Percentiles rank a stretch among this genome's conserved stretches.
Conservation (phyloP, 2,888 invertebrate genomes). For the Calameuta pallipes region DNA sequence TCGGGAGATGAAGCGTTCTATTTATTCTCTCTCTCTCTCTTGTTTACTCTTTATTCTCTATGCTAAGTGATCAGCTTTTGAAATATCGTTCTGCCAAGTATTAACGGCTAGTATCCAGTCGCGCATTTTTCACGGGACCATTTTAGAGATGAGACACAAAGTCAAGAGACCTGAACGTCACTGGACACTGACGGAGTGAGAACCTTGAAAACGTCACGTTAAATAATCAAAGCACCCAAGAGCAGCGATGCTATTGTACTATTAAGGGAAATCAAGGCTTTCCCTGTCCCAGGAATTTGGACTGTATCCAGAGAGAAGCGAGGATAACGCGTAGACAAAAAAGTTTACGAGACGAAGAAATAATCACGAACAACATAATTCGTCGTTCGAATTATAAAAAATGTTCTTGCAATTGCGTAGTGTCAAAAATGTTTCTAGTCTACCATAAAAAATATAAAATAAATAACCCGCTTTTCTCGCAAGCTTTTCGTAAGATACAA, state of each 20-base stretch:
- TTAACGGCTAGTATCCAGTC: not conserved
- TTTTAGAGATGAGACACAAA: not conserved
- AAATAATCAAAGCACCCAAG: not conserved
- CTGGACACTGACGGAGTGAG: not conserved
- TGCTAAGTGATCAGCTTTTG: not conserved
- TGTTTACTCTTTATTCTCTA: not conserved
- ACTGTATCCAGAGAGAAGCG: slow-evolving; percentile 25
- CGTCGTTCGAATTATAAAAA: not conserved
- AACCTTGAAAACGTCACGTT: not conserved
- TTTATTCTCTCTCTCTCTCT: not conserved
- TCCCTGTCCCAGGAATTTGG: slow-evolving; percentile 10
- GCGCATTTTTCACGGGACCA: not conserved
- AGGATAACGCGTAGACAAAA: not conserved
- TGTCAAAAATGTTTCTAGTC: not conserved
- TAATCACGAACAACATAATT: not conserved
- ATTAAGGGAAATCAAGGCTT: slow-evolving; percentile 10
- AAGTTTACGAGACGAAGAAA: not conserved
- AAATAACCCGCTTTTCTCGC: not conserved
- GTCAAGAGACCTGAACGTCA: not conserved
- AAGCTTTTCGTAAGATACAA: not conserved
- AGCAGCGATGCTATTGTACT: not conserved
- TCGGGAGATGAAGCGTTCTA: too few relatives aligned
- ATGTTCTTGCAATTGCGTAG: not conserved
- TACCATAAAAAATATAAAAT: not conserved
- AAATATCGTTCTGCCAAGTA: not conserved